These are phyloP conservation scores for Drosophila kuntzei DNA, from an alignment of 2,888 invertebrate genomes.

Conservation along the genomic window DNA sequence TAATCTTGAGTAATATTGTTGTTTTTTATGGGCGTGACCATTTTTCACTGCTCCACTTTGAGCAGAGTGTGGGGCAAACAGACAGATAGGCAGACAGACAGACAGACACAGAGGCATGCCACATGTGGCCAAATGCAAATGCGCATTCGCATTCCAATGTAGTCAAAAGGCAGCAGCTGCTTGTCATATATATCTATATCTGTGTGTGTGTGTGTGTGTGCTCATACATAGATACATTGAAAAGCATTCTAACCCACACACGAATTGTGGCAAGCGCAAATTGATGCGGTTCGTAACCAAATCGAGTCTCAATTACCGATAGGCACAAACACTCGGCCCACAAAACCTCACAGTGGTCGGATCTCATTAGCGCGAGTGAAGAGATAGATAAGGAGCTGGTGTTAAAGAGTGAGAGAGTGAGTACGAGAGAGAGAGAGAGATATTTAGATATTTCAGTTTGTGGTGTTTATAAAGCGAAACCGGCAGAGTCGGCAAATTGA, in stretches of 20 bases:
- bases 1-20: conserved; percentile 45
- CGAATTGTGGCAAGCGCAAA: conserved; percentile 62
- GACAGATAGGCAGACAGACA: conserved; percentile 3
- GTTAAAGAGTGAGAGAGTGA: not conserved
- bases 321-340: conserved; percentile 38
- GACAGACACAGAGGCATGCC: conserved; percentile 20
- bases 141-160: conserved; percentile 71
- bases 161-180: conserved; percentile 58
- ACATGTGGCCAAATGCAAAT: conserved; percentile 78
- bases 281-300: conserved; percentile 70
- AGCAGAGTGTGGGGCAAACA: conserved; percentile 11
- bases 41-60: conserved; percentile 56
- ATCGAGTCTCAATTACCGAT: conserved; percentile 77
- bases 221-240: conserved; percentile 20
- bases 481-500: conserved; percentile 46
- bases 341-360: conserved; percentile 53
- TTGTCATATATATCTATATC: conserved; percentile 9
- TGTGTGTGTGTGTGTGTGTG: not conserved
- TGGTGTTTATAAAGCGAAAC: conserved; percentile 55
- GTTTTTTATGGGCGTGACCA: conserved; percentile 45
- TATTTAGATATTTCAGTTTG: conserved; percentile 34
- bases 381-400: conserved; percentile 8
- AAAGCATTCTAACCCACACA: conserved; percentile 46
- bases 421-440: not conserved
- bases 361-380: conserved; percentile 72